Evolutionary conservation across 2,113 vertebrate genomes (phyloP).

Genomic region (Chloroceryle aenea): DNA sequence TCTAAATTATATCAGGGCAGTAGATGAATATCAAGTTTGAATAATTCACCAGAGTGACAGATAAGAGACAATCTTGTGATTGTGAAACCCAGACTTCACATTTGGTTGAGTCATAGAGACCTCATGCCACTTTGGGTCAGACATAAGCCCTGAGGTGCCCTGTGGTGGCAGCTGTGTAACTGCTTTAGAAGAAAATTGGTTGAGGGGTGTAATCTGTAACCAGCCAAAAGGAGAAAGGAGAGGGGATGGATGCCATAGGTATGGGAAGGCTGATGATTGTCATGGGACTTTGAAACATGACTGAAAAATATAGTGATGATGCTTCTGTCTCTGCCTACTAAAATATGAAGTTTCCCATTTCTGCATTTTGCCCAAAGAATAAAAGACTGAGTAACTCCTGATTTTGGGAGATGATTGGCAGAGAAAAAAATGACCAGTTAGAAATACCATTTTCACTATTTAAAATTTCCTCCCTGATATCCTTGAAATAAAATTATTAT

Average conservation of each 20-base stretch:
- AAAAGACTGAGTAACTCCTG: neutral
- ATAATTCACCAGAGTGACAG: neutral
- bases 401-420: neutral
- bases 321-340: neutral
- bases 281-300: neutral
- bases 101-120: neutral
- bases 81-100: neutral
- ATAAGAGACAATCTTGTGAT: neutral
- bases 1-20: neutral
- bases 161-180: neutral
- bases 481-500: neutral
- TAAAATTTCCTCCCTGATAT: neutral
- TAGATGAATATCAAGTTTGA: neutral
- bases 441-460: neutral
- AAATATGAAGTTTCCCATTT: neutral
- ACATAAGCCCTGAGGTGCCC: neutral
- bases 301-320: neutral
- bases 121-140: neutral
- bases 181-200: neutral
- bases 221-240: rapidly evolving
- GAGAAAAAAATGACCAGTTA: neutral
- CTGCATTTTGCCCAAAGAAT: neutral
- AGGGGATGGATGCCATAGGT: neutral
- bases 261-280: neutral
- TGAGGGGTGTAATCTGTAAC: neutral